These are phyloP conservation scores for Orgyia antiqua DNA, from an alignment of 2,888 invertebrate species.

Conservation along the genomic window DNA sequence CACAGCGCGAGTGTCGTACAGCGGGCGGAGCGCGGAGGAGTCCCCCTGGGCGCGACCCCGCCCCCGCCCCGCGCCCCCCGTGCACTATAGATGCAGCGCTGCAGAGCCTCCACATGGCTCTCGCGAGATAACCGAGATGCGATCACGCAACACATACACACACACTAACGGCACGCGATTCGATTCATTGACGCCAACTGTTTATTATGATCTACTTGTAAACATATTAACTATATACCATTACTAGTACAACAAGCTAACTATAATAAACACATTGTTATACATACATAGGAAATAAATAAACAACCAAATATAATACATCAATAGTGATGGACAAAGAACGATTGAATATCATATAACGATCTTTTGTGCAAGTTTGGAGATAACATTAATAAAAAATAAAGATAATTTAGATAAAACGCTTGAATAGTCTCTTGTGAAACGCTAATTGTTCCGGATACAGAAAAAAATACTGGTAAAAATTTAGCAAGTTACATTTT, in stretches of 20 bases:
- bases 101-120: constrained; percentile 67
- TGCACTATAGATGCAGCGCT: constrained; percentile 67
- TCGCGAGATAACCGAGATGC: constrained; percentile 47
- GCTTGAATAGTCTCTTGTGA: constrained; percentile 21
- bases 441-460: constrained; percentile 12
- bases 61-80: constrained; percentile 34
- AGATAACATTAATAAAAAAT: constrained; percentile 14
- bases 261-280: constrained; percentile 14
- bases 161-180: constrained; percentile 38
- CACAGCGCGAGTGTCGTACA: constrained; percentile 47
- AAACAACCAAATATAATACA: constrained; percentile 14
- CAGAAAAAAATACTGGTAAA: background rate
- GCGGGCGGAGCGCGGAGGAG: constrained; percentile 38
- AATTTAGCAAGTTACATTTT: constrained; percentile 27
- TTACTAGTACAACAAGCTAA: constrained; percentile 7
- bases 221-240: constrained; percentile 12
- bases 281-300: constrained; percentile 7
- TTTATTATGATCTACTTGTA: constrained; percentile 40
- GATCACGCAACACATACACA: constrained; percentile 38
- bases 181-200: constrained; percentile 67
- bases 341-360: constrained; percentile 18
- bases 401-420: constrained; percentile 18
- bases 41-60: constrained; percentile 27
- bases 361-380: constrained; percentile 8
- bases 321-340: constrained; percentile 13